These are phyloP conservation scores for Monochamus saltuarius DNA, from an alignment of 1,140 invertebrate species.

Conservation along the genomic window DNA sequence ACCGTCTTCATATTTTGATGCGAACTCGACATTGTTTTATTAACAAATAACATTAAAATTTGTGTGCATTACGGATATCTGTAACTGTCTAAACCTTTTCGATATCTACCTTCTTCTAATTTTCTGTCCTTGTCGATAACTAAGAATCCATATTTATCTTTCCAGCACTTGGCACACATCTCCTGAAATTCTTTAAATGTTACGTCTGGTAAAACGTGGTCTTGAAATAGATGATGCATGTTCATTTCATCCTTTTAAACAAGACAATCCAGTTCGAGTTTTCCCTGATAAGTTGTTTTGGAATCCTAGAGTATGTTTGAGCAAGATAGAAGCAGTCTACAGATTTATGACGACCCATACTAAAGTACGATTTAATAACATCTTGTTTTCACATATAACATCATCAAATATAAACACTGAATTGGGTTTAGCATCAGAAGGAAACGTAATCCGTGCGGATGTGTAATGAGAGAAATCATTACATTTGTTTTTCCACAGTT, in stretches of 20 bases:
- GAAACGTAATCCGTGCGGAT: constrained; percentile 45
- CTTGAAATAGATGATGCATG: constrained; percentile 50
- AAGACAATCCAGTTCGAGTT: constrained; percentile 49
- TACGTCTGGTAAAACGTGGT: constrained; percentile 50
- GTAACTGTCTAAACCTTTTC: too few relatives aligned
- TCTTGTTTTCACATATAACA: constrained; percentile 47
- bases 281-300: constrained; percentile 50
- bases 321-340: constrained; percentile 47
- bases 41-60: too few relatives aligned
- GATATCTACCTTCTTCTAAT: too few relatives aligned
- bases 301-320: constrained; percentile 49
- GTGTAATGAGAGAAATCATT: constrained; percentile 39
- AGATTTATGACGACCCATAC: constrained; percentile 44
- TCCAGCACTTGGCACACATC: constrained; percentile 45
- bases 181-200: constrained; percentile 43
- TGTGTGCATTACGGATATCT: too few relatives aligned
- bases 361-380: constrained; percentile 46
- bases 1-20: too few relatives aligned
- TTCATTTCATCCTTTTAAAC: constrained; percentile 51
- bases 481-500: constrained; percentile 51
- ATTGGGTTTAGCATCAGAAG: constrained; percentile 36
- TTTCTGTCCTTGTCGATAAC: too few relatives aligned
- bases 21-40: too few relatives aligned
- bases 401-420: constrained; percentile 50
- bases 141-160: too few relatives aligned